Evolutionary conservation across 2,888 invertebrate genomes (phyloP).

Genomic region (Himalopsyche kuldschensis): DNA sequence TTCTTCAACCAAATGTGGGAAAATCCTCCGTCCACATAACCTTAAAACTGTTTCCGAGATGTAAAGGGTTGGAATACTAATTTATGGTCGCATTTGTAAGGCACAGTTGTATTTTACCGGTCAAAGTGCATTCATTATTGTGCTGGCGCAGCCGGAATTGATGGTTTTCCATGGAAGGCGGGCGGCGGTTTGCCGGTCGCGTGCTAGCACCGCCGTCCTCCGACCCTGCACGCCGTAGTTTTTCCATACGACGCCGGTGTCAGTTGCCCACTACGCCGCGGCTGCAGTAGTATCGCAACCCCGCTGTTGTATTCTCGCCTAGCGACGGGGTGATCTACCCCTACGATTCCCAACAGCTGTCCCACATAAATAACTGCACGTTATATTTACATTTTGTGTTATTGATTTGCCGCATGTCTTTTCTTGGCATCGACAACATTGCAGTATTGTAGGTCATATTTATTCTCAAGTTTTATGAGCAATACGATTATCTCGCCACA

Average conservation of each 20-base stretch:
- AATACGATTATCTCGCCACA: no score
- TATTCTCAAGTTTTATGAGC: no score
- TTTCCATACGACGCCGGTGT: not conserved
- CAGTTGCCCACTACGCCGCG: not conserved
- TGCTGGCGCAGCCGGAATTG: not conserved
- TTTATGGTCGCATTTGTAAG: not conserved
- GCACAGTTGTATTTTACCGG: not conserved
- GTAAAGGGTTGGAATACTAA: not conserved
- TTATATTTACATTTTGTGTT: not conserved
- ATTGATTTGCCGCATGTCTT: no score
- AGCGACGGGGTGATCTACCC: not conserved
- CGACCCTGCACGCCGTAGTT: not conserved
- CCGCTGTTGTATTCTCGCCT: not conserved
- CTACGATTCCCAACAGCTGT: not conserved
- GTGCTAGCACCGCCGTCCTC: not conserved
- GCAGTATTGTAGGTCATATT: no score
- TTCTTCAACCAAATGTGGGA: no score
- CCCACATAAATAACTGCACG: not conserved
- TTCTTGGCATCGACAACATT: no score
- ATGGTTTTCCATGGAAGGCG: not conserved
- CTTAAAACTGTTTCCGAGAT: not conserved
- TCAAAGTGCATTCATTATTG: not conserved
- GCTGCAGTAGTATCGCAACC: not conserved
- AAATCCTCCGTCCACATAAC: not conserved
- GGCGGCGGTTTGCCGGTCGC: constrained; percentile 2